These are phyloP conservation scores for Melinaea menophilus DNA, from an alignment of 2,888 invertebrate genomes.

Conservation along the genomic window DNA sequence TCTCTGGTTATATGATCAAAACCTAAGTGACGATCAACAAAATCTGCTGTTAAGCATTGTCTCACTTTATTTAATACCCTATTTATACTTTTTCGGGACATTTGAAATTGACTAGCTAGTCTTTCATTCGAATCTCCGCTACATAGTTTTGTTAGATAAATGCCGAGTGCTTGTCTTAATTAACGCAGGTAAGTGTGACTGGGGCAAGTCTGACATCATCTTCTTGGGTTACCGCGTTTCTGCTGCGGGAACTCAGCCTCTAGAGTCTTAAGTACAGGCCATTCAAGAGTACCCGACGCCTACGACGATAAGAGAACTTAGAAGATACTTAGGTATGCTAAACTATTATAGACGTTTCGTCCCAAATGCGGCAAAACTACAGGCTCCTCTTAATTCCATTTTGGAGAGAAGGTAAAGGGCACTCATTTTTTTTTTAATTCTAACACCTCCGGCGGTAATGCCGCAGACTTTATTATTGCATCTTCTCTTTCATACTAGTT, in stretches of 20 bases:
- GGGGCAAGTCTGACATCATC: slow-evolving; percentile 18
- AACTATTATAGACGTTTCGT: slow-evolving; percentile 46
- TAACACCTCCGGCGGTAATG: too few species aligned
- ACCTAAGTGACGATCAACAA: too few species aligned
- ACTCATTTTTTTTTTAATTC: neutral
- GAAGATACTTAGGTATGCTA: slow-evolving; percentile 42
- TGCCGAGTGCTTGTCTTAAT: neutral
- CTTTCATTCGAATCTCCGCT: too few species aligned
- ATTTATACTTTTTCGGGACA: too few species aligned
- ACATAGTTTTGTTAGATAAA: too few species aligned
- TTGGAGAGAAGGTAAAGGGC: slow-evolving; percentile 8
- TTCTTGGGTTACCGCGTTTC: slow-evolving; percentile 31
- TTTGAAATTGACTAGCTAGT: too few species aligned
- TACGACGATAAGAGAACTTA: slow-evolving; percentile 16
- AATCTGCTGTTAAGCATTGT: too few species aligned
- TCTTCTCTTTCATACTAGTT: too few species aligned
- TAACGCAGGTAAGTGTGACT: slow-evolving; percentile 14
- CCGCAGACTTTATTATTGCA: too few species aligned
- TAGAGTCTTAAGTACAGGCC: slow-evolving; percentile 29
- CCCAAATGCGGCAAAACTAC: slow-evolving; percentile 23
- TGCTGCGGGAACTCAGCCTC: slow-evolving; percentile 37
- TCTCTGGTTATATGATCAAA: too few species aligned
- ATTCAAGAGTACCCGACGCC: slow-evolving; percentile 15
- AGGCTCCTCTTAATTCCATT: slow-evolving; percentile 6
- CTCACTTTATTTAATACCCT: too few species aligned